phyloP scores from a whole-genome alignment of 2,888 invertebrate genomes.

The Julus scandinavius region DNA sequence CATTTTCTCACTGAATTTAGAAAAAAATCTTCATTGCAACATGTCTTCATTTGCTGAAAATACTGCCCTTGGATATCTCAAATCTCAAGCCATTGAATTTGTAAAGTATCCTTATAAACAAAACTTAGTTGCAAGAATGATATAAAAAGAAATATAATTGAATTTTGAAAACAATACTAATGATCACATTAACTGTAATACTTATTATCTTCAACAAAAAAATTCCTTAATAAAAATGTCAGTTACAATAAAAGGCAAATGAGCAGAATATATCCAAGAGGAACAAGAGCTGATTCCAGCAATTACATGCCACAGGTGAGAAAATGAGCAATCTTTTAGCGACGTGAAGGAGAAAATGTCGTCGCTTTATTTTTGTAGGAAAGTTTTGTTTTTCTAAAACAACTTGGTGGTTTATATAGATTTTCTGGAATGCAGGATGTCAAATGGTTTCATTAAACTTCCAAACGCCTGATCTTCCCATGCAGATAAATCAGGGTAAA shows the following conservation, averaged over 20 bases:
- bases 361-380: background rate
- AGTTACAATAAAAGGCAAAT: conserved; percentile 98
- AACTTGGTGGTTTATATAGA: conserved; percentile 71
- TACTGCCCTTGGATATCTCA: conserved; percentile 93
- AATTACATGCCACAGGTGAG: conserved; percentile 98
- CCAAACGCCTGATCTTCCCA: conserved; percentile 97
- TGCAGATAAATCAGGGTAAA: conserved; percentile 99
- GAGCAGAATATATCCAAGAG: conserved; percentile 99
- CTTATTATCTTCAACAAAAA: background rate
- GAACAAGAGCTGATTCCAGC: conserved; percentile 97
- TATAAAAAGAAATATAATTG: background rate
- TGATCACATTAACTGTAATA: background rate
- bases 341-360: background rate
- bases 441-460: conserved; percentile 99
- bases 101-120: conserved; percentile 77
- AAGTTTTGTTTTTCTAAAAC: conserved; percentile 29
- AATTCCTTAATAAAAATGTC: background rate
- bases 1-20: conserved; percentile 69
- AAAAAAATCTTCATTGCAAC: conserved; percentile 94
- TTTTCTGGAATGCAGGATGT: conserved; percentile 99
- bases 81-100: conserved; percentile 96
- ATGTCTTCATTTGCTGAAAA: conserved; percentile 99
- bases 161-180: background rate
- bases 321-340: background rate
- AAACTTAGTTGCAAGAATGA: background rate